Base-by-base conservation (phyloP, 1,140 invertebrate genomes). In the Uloborus diversus region DNA sequence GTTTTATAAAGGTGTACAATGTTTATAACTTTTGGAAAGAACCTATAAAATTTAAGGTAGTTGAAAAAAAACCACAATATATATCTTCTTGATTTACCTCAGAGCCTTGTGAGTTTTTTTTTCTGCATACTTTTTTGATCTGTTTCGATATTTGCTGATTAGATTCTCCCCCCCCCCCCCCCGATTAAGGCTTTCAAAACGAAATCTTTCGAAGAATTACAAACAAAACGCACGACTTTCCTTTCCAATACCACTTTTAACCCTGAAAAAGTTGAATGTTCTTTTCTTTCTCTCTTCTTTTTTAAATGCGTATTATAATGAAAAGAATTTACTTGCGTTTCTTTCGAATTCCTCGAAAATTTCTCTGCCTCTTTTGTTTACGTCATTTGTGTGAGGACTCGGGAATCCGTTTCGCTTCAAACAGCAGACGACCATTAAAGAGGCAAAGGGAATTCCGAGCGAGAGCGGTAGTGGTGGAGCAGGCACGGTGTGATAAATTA, bases 401-500 rank as follows among this genome's bases (percentile, higher is more conserved):
- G 51, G 13, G 20, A 23, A 17, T 13, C 11, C 9, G 17, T 42
- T 9, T 42, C 37, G 17, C 17, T 9, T 42, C 17, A 9, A 42
- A 42, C 7, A 42, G 37, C 17, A 42, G 7, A 42, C 17, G 17
- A 17, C 37, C 7, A 42, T 9, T 7, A 9, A 42, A 42, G 37
- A 42, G 17, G 17, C 7, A 17, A 7, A 17, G 7, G 37, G 17
- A 42, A 42, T 42, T 42, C 7, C 7, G 32, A 59, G 57, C 17
- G 57, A 25, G 17, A 14, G 64, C 14, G 64, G 64, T 9, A 7
- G 65, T 27, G 11, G 47, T 13, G 14, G 14, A 25, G 65, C 13
- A 27, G 49, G 25, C 20, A 23, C 28, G 51, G 56, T 42, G 27
- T 61, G 56, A 73, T 73, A 73, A 73, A 73, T 73, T 61, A 73